These are phyloP conservation scores for Embiotoca jacksoni DNA, from an alignment of 2,113 vertebrate genomes.

Conservation along the genomic window DNA sequence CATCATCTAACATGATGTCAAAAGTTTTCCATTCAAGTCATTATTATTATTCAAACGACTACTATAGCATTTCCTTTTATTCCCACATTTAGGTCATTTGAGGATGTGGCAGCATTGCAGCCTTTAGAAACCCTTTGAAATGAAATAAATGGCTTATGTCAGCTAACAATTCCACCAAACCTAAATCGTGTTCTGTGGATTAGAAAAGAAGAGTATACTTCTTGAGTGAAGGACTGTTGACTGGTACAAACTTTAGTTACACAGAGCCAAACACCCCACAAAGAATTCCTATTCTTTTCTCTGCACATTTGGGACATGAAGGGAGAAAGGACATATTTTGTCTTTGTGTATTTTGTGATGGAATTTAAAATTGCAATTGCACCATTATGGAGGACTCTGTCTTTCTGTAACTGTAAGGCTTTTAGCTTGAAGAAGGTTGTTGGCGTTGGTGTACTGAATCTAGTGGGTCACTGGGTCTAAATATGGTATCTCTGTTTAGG, in stretches of 20 bases:
- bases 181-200: constrained; percentile 58
- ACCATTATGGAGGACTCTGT: constrained; percentile 27
- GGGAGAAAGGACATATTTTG: constrained; percentile 15
- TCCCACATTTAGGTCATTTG: constrained; percentile 59
- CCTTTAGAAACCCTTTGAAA: constrained; percentile 64
- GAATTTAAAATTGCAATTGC: constrained; percentile 22
- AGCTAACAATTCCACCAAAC: constrained; percentile 57
- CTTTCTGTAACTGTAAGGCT: constrained; percentile 23
- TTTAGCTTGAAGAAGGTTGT: constrained; percentile 26
- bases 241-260: constrained; percentile 30
- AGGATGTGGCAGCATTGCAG: constrained; percentile 53
- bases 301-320: constrained; percentile 1
- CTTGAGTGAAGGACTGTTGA: constrained; percentile 26
- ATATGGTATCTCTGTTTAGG: constrained; percentile 28
- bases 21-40: not conserved
- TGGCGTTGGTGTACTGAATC: constrained; percentile 32
- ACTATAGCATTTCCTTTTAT: constrained; percentile 28
- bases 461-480: constrained; percentile 28
- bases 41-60: constrained; percentile 12
- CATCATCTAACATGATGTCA: constrained; percentile 5
- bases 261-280: constrained; percentile 16
- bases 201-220: constrained; percentile 49
- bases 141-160: constrained; percentile 62
- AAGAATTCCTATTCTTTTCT: constrained; percentile 33
- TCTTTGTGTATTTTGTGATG: constrained; percentile 32